These are phyloP conservation scores for Paradisaea rubra DNA, from an alignment of 2,113 vertebrate species.

Conservation along the genomic window DNA sequence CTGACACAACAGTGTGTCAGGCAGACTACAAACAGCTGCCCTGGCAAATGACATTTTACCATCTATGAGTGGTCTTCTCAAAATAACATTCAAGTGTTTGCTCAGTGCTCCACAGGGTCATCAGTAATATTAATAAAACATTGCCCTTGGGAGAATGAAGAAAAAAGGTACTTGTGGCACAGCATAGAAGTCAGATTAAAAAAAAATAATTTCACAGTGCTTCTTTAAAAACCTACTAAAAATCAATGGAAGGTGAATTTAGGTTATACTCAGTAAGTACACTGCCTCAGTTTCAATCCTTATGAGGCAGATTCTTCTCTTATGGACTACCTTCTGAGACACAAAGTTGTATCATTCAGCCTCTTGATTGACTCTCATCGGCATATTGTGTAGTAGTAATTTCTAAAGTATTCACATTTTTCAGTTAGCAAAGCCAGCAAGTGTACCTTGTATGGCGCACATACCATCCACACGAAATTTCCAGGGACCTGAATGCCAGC, in stretches of 20 bases:
- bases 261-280: not conserved
- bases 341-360: not conserved
- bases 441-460: not conserved
- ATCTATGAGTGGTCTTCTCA: not conserved
- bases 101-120: not conserved
- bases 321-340: not conserved
- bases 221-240: not conserved
- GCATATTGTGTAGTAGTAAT: not conserved
- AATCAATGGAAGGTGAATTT: not conserved
- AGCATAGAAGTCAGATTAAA: not conserved
- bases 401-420: not conserved
- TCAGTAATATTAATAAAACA: not conserved
- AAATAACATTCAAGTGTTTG: not conserved
- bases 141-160: not conserved
- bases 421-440: not conserved
- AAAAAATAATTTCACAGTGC: not conserved
- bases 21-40: not conserved
- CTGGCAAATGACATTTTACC: constrained; percentile 12
- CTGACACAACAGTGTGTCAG: not conserved
- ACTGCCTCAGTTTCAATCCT: not conserved
- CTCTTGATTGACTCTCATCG: not conserved
- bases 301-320: not conserved
- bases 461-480: not conserved
- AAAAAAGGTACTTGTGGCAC: not conserved
- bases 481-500: not conserved